Conservation (phyloP, 2,888 invertebrate species). For the Tanaodytes sp. region DNA sequence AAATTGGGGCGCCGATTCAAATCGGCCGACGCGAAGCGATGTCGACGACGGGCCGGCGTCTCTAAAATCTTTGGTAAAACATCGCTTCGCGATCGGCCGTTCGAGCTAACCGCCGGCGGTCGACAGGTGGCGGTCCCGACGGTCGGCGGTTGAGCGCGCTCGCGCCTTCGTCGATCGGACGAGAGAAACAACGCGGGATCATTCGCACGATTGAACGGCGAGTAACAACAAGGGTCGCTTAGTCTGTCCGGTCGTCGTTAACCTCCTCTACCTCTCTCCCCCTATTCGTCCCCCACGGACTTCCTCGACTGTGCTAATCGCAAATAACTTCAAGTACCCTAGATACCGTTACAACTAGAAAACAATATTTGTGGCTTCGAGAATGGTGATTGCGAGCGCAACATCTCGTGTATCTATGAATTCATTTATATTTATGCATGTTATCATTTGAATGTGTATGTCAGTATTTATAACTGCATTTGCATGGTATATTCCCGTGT, state of each 20-base stretch:
- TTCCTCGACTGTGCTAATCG: conserved; percentile 19
- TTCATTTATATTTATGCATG: background rate
- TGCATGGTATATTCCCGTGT: background rate
- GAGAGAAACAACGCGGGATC: conserved; percentile 18
- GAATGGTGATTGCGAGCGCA: conserved; percentile 20
- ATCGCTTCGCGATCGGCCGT: conserved; percentile 30
- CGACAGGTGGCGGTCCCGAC: conserved; percentile 24
- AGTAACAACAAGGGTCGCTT: conserved; percentile 24
- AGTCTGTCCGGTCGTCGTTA: conserved; percentile 13
- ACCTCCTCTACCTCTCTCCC: too few relatives aligned
- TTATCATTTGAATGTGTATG: background rate
- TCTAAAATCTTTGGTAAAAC: conserved; percentile 41
- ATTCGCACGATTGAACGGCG: conserved; percentile 12
- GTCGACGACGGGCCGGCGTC: conserved; percentile 48
- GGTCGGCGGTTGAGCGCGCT: conserved; percentile 25
- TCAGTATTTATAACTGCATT: background rate
- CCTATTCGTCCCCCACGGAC: conserved; percentile 16
- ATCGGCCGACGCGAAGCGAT: conserved; percentile 38
- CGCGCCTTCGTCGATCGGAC: background rate
- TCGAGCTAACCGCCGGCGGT: conserved; percentile 2
- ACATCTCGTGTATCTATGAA: background rate
- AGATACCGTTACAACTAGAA: conserved; percentile 49
- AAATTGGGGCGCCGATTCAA: conserved; percentile 29
- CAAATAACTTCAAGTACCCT: conserved; percentile 35
- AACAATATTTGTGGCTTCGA: conserved; percentile 41